These are phyloP conservation scores for Euglossa dilemma DNA, from an alignment of 1,140 invertebrate species.

Conservation along the genomic window DNA sequence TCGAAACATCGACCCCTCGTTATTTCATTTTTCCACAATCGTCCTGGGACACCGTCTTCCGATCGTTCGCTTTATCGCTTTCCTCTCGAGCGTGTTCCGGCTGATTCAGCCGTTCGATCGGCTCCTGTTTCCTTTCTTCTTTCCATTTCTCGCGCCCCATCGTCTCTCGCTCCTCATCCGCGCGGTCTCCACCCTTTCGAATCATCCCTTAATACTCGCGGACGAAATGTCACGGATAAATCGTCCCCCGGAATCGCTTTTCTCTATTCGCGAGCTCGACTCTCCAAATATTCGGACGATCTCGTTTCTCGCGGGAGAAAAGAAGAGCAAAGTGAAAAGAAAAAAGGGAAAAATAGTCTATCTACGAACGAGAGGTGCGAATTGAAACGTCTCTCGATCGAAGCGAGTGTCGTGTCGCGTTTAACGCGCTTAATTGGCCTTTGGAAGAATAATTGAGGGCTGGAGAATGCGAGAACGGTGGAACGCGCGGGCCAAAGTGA, in stretches of 20 bases:
- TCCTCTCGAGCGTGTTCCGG: background rate
- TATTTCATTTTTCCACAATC: conserved; percentile 4
- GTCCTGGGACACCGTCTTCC: background rate
- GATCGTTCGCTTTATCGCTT: background rate
- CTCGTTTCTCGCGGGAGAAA: background rate
- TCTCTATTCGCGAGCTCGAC: background rate
- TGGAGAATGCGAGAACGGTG: background rate
- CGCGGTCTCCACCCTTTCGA: background rate
- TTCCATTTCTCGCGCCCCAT: background rate
- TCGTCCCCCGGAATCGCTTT: background rate
- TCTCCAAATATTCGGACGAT: background rate
- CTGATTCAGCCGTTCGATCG: background rate
- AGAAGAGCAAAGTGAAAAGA: no score
- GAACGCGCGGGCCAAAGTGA: background rate
- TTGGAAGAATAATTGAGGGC: background rate
- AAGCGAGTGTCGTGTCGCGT: background rate
- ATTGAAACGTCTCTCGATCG: background rate
- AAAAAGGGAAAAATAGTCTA: no score
- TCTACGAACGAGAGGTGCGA: background rate
- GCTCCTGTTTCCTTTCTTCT: background rate
- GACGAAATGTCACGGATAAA: background rate
- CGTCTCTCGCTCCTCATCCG: background rate
- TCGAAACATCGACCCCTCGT: conserved; percentile 22
- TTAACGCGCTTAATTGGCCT: background rate
- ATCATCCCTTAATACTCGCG: background rate